Evolutionary conservation across 2,113 vertebrate species (phyloP).

Genomic region (Melospiza melodia): DNA sequence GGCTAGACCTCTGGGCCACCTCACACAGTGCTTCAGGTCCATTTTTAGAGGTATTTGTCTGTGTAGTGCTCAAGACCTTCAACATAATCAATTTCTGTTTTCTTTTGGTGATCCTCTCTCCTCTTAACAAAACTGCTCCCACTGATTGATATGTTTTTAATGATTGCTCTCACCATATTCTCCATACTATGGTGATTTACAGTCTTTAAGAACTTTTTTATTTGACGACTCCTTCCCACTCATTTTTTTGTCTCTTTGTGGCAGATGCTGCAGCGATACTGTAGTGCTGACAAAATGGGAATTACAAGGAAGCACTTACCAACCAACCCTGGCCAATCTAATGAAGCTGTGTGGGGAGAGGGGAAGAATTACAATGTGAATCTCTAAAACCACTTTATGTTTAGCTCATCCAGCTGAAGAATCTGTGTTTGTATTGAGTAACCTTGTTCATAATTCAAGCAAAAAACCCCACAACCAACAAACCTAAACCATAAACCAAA

Average conservation of each 20-base stretch:
- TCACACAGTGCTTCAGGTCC: neutral
- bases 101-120: neutral
- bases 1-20: neutral
- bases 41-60: neutral
- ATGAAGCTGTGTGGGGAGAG: neutral
- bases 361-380: neutral
- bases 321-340: conserved; percentile 4
- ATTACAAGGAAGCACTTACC: conserved; percentile 3
- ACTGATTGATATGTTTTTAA: conserved; percentile 49
- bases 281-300: conserved; percentile 27
- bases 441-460: neutral
- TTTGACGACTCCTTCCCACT: conserved; percentile 51
- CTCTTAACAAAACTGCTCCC: neutral
- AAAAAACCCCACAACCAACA: neutral
- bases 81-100: neutral
- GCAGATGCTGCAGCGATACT: conserved; percentile 14
- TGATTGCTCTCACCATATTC: neutral
- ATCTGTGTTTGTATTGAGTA: neutral
- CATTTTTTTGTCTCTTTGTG: neutral
- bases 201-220: conserved; percentile 32
- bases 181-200: neutral
- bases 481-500: neutral
- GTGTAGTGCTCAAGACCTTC: neutral
- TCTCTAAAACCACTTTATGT: neutral
- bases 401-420: neutral